Conservation (phyloP, 2,888 invertebrate genomes). For the Andrena bicolor region DNA sequence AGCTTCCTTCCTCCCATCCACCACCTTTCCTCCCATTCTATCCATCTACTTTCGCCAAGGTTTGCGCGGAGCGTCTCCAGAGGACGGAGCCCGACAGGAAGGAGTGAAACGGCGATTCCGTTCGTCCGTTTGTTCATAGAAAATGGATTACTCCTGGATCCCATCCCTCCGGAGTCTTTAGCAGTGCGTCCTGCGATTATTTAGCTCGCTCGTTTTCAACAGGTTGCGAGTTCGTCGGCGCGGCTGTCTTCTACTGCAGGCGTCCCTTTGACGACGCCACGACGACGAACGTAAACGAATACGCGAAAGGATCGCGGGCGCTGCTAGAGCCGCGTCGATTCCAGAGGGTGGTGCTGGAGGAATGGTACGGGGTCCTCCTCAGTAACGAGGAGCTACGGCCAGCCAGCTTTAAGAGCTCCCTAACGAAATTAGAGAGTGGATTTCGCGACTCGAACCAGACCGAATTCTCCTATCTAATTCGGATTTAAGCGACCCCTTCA, state of each 20-base stretch:
- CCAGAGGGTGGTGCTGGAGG: neutral
- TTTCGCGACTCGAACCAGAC: constrained; percentile 25
- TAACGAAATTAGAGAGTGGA: constrained; percentile 48
- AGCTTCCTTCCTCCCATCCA: constrained; percentile 21
- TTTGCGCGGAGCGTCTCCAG: constrained; percentile 3
- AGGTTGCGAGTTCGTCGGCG: constrained; percentile 40
- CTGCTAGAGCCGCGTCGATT: neutral
- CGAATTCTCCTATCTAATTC: constrained; percentile 39
- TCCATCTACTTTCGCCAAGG: constrained; percentile 3
- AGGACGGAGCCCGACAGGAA: neutral
- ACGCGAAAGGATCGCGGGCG: neutral
- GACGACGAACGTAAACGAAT: neutral
- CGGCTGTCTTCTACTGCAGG: constrained; percentile 28
- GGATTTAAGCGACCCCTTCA: constrained; percentile 37
- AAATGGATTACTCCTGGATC: constrained; percentile 40
- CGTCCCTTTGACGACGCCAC: constrained; percentile 34
- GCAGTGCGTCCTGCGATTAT: constrained; percentile 24
- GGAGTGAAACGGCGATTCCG: constrained; percentile 4
- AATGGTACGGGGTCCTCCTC: neutral
- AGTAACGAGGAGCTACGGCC: constrained; percentile 28
- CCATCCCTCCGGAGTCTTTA: constrained; percentile 10
- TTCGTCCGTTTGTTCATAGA: constrained; percentile 28
- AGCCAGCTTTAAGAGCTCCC: constrained; percentile 6
- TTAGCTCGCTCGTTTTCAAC: constrained; percentile 44
- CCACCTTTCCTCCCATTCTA: neutral